Evolutionary conservation across 2,888 invertebrate species (phyloP).

Genomic region (Mythimna albipuncta): DNA sequence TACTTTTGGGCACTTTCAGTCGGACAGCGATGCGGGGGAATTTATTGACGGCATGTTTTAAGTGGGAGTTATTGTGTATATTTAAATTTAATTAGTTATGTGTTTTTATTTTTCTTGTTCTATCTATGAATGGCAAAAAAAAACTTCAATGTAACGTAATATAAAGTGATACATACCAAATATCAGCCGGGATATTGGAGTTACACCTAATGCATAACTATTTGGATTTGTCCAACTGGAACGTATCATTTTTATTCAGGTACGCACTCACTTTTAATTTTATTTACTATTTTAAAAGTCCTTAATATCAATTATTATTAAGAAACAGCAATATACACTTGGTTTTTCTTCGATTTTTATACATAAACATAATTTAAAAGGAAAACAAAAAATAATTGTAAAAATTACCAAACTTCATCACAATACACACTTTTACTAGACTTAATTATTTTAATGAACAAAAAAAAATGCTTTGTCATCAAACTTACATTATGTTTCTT

Average conservation of each 20-base stretch:
- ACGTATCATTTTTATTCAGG: slow-evolving; percentile 27
- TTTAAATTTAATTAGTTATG: too few species aligned
- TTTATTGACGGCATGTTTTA: too few species aligned
- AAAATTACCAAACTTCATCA: not conserved
- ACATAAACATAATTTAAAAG: not conserved
- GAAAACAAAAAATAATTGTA: not conserved
- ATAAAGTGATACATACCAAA: slow-evolving; percentile 38
- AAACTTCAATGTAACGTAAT: too few species aligned
- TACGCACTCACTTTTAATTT: not conserved
- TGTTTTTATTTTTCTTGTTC: too few species aligned
- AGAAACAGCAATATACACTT: not conserved
- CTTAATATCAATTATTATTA: not conserved
- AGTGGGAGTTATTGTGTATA: too few species aligned
- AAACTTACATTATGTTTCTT: too few species aligned
- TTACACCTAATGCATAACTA: slow-evolving; percentile 14
- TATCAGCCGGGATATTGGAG: slow-evolving; percentile 18
- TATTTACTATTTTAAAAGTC: not conserved
- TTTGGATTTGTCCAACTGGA: slow-evolving; percentile 27
- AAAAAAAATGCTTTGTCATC: too few species aligned
- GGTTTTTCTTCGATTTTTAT: not conserved
- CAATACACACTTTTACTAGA: not conserved
- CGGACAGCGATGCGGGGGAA: too few species aligned
- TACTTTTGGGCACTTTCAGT: too few species aligned
- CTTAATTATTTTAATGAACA: not conserved
- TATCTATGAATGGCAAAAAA: too few species aligned